phyloP scores from a whole-genome alignment of 2,888 invertebrate species.

The Drosophila falleni region DNA sequence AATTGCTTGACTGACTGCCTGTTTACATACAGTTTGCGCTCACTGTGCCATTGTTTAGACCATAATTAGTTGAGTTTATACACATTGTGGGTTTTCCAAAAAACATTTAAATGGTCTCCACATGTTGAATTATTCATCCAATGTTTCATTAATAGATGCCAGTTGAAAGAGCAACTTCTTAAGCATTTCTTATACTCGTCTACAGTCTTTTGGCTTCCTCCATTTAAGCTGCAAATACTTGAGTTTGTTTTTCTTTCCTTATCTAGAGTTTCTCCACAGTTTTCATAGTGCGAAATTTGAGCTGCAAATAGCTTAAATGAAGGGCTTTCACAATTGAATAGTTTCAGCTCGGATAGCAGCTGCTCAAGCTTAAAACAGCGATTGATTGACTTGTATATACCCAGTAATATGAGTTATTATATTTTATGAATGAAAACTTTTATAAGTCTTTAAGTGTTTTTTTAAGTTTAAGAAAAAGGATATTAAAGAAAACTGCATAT shows the following conservation, averaged over 20 bases:
- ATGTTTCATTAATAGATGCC: not conserved
- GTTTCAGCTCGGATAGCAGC: not conserved
- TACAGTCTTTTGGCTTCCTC: not conserved
- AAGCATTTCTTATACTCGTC: not conserved
- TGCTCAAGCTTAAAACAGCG: not conserved
- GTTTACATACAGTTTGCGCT: constrained; percentile 41
- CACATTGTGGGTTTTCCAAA: not conserved
- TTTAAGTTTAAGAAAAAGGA: no score
- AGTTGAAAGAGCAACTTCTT: not conserved
- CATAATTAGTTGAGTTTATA: constrained; percentile 10
- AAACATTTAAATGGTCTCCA: not conserved
- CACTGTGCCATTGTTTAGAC: constrained; percentile 36
- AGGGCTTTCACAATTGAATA: constrained; percentile 17
- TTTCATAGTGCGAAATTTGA: constrained; percentile 9
- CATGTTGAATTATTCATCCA: not conserved
- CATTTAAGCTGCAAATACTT: not conserved
- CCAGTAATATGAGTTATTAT: not conserved
- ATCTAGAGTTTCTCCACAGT: not conserved
- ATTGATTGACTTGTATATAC: not conserved
- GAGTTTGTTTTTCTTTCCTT: not conserved
- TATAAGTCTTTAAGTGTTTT: no score
- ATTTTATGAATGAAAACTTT: no score
- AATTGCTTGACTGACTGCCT: constrained; percentile 54
- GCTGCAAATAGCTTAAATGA: constrained; percentile 6
- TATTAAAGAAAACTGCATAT: no score